phyloP scores from a whole-genome alignment of 2,113 vertebrate species.

The Neopipo cinnamomea region DNA sequence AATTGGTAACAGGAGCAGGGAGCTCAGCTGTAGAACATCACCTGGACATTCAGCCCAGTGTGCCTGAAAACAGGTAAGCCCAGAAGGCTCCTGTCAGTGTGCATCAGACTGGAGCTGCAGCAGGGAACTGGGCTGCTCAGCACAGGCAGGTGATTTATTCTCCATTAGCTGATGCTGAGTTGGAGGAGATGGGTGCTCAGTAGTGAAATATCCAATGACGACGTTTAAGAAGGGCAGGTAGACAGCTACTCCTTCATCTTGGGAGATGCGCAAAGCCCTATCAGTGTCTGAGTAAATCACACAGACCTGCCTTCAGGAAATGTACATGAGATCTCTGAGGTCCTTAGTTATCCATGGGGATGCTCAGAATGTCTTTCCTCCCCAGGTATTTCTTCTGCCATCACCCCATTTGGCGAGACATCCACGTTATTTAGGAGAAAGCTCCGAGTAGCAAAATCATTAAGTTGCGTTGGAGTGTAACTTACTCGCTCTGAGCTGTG shows the following conservation, averaged over 20 bases:
- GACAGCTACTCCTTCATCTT: neutral
- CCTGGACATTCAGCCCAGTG: neutral
- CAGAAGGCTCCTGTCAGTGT: neutral
- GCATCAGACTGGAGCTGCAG: neutral
- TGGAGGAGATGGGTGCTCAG: neutral
- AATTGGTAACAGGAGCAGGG: neutral
- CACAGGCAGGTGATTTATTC: neutral
- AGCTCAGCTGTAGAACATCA: neutral
- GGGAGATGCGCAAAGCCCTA: neutral
- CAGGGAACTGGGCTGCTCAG: neutral
- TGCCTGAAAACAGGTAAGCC: neutral
- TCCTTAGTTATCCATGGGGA: neutral
- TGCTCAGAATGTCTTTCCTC: neutral
- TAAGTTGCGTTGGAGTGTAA: neutral
- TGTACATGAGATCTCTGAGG: neutral
- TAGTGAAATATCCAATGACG: neutral
- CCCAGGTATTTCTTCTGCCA: neutral
- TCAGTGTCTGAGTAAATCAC: neutral
- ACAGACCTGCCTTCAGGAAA: neutral
- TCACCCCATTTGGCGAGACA: fast-evolving
- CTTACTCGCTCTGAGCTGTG: neutral
- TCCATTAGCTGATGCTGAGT: fast-evolving
- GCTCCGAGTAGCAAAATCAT: neutral
- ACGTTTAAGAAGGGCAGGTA: neutral
- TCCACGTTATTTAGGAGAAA: neutral